Evolutionary conservation across 2,797 vertebrate genomes (phyloP).

Genomic region (Molossus molossus): DNA sequence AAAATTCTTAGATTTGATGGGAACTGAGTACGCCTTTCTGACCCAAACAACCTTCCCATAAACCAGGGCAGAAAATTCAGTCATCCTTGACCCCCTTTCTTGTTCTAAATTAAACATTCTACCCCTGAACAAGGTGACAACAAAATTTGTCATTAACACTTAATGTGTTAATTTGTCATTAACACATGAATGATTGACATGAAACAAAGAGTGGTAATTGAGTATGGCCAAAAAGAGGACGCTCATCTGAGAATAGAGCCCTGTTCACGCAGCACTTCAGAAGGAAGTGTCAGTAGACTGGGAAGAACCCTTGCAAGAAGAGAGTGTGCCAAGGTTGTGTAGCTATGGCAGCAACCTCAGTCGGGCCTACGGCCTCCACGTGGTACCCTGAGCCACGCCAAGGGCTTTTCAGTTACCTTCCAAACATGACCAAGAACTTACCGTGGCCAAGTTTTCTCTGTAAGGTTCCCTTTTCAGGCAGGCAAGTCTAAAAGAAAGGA

Average conservation of each 20-base stretch:
- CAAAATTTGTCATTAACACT: constrained; percentile 53
- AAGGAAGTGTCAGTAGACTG: background rate
- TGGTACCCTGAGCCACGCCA: too few species aligned
- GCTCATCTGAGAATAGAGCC: too few species aligned
- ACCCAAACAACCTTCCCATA: background rate
- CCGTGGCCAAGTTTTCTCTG: background rate
- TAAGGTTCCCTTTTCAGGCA: background rate
- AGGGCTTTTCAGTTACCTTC: background rate
- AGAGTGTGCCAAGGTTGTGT: fast-evolving
- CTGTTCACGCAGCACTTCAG: constrained; percentile 41
- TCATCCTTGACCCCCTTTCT: background rate
- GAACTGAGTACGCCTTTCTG: background rate
- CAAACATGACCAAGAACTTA: background rate
- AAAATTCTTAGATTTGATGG: constrained; percentile 16
- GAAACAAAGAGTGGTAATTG: too few species aligned
- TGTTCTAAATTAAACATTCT: constrained; percentile 62
- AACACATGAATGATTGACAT: too few species aligned
- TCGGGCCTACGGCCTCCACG: fast-evolving
- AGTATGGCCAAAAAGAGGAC: too few species aligned
- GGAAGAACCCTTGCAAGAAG: background rate
- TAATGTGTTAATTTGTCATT: background rate
- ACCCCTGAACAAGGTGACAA: constrained; percentile 2
- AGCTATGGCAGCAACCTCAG: fast-evolving
- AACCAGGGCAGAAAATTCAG: background rate
- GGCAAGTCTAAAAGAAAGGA: background rate